These are phyloP conservation scores for Clistopyga incitator DNA, from an alignment of 2,888 invertebrate species.

Conservation along the genomic window DNA sequence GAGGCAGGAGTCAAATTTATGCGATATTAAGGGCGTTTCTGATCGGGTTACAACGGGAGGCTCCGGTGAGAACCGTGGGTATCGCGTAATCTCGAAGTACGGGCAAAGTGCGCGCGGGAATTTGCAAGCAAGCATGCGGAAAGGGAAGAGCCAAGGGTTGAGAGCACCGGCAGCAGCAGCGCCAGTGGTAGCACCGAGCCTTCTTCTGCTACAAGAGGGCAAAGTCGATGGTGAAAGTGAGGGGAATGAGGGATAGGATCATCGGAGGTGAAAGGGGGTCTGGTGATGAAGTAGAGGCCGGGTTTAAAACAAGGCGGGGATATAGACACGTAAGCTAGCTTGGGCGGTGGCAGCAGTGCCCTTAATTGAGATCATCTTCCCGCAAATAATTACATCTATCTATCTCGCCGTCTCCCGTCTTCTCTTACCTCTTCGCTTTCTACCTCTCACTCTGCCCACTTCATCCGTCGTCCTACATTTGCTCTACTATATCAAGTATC, in stretches of 20 bases:
- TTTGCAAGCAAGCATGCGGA: slow-evolving; percentile 19
- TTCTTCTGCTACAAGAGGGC: slow-evolving; percentile 11
- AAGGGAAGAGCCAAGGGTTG: slow-evolving; percentile 10
- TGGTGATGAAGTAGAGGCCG: slow-evolving; percentile 25
- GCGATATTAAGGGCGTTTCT: slow-evolving; percentile 63
- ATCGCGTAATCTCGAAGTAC: slow-evolving; percentile 34
- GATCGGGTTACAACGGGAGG: slow-evolving; percentile 65
- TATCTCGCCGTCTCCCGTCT: slow-evolving; percentile 53
- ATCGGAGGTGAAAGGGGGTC: slow-evolving; percentile 11
- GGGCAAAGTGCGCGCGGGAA: slow-evolving; percentile 23
- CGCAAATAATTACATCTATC: slow-evolving; percentile 74
- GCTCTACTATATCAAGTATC: background rate
- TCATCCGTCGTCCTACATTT: slow-evolving; percentile 14
- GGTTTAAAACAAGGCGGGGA: slow-evolving; percentile 35
- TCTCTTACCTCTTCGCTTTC: slow-evolving; percentile 28
- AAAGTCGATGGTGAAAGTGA: background rate
- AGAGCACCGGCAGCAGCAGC: background rate
- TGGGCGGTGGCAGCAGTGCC: slow-evolving; percentile 43
- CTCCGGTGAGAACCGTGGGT: slow-evolving; percentile 17
- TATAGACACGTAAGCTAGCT: slow-evolving; percentile 42
- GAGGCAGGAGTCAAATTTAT: slow-evolving; percentile 59
- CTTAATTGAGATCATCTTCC: slow-evolving; percentile 77
- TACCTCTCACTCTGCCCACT: slow-evolving; percentile 22
- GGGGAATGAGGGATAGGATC: slow-evolving; percentile 1
- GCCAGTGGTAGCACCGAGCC: background rate